Evolutionary conservation across 2,888 invertebrate species (phyloP).

Genomic region (Willowsia nigromaculata): DNA sequence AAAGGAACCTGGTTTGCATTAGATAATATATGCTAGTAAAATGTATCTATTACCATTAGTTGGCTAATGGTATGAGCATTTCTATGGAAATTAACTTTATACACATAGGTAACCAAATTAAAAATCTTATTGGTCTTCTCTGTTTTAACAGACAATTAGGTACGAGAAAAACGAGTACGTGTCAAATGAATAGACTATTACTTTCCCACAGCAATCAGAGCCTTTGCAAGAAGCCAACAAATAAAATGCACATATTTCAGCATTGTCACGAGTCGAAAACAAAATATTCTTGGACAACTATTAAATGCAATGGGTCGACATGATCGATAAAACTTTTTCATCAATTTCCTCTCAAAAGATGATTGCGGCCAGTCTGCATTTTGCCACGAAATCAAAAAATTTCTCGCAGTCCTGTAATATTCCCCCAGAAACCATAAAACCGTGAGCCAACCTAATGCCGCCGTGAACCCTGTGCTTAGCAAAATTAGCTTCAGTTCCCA

Average conservation of each 20-base stretch:
- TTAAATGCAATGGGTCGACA: constrained; percentile 50
- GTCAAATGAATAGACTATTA: too few relatives aligned
- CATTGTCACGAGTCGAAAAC: constrained; percentile 31
- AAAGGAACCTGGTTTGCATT: too few relatives aligned
- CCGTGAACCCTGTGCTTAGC: background rate
- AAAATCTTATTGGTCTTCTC: too few relatives aligned
- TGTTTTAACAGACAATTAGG: too few relatives aligned
- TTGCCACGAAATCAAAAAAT: constrained; percentile 30
- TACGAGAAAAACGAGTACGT: too few relatives aligned
- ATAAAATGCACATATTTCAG: constrained; percentile 46
- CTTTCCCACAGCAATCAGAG: constrained; percentile 7
- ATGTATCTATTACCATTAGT: too few relatives aligned
- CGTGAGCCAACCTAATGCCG: constrained; percentile 7
- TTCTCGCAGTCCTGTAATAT: constrained; percentile 1
- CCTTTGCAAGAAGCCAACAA: constrained; percentile 29
- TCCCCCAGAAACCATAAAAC: constrained; percentile 49
- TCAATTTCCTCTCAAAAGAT: constrained; percentile 7
- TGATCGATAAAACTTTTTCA: constrained; percentile 51
- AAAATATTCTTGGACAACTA: constrained; percentile 1
- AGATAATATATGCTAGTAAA: too few relatives aligned
- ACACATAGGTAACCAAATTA: too few relatives aligned
- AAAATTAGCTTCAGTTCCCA: constrained; percentile 46
- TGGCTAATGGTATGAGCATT: too few relatives aligned
- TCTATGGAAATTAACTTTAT: too few relatives aligned
- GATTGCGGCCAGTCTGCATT: background rate